A percentile compares a stretch with the other conserved stretches of the same genome.
phyloP scores from a whole-genome alignment of 2,888 invertebrate genomes.

The Troides oblongomaculatus region DNA sequence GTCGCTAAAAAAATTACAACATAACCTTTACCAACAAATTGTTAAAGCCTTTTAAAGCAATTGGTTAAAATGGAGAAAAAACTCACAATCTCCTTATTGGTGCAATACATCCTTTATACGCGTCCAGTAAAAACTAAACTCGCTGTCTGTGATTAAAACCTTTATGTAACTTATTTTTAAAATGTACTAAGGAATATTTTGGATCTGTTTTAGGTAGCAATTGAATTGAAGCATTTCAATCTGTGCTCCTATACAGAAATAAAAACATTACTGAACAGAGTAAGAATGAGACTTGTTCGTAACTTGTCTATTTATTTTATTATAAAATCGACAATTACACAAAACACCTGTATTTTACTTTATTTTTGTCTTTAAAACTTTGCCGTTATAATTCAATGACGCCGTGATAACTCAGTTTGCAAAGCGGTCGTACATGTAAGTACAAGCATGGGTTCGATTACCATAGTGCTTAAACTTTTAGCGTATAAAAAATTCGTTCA shows the following conservation, averaged over 20 bases:
- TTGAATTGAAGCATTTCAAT: background rate
- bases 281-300: too few species aligned
- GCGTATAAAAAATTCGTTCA: too few species aligned
- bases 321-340: too few species aligned
- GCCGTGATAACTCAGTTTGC: too few species aligned
- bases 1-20: conserved; percentile 1
- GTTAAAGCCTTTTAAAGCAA: conserved; percentile 5
- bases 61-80: conserved; percentile 6
- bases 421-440: too few species aligned
- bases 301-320: too few species aligned
- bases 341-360: too few species aligned
- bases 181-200: background rate
- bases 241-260: background rate
- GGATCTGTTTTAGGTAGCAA: background rate
- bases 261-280: too few species aligned
- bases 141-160: background rate
- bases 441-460: too few species aligned
- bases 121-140: background rate
- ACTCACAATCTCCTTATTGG: conserved; percentile 9
- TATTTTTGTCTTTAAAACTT: too few species aligned
- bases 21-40: conserved; percentile 1
- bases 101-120: conserved; percentile 16
- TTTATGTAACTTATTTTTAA: background rate
- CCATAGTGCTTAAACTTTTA: too few species aligned
- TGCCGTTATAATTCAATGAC: too few species aligned